Conservation (phyloP, 2,113 vertebrate species). For the Ramphastos sulfuratus region DNA sequence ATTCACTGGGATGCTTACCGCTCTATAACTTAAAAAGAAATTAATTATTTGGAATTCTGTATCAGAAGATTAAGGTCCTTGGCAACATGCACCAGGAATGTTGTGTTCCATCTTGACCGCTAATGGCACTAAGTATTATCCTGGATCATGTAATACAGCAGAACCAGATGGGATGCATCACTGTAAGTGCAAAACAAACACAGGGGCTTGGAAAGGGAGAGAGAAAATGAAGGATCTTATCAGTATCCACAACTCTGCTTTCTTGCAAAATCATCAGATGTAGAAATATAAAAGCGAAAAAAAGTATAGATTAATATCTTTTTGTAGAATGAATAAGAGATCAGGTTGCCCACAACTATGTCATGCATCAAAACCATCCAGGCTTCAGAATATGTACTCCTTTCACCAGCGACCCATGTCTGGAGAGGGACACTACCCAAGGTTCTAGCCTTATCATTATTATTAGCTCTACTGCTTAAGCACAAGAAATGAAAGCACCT, state of each 20-base stretch:
- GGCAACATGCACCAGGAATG: not conserved
- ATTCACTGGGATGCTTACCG: not conserved
- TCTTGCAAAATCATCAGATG: constrained; percentile 11
- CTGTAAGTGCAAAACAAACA: not conserved
- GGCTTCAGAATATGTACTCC: not conserved
- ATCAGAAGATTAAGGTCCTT: not conserved
- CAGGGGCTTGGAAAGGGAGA: not conserved
- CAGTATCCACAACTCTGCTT: not conserved
- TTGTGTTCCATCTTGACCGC: not conserved
- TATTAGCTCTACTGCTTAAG: not conserved
- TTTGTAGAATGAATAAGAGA: not conserved
- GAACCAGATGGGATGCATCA: constrained; percentile 46
- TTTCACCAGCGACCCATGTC: not conserved
- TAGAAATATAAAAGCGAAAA: not conserved
- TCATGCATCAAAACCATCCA: not conserved
- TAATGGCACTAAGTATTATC: not conserved
- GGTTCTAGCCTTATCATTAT: not conserved
- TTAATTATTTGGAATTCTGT: not conserved
- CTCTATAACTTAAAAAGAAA: not conserved
- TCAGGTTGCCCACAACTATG: not conserved
- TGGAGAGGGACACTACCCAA: not conserved
- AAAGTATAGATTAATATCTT: not conserved
- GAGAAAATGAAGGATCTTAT: not conserved
- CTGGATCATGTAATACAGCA: not conserved
- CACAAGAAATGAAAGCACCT: not conserved